Base-by-base conservation (phyloP, 2,888 invertebrate genomes). In the Neoitamus cyanurus region DNA sequence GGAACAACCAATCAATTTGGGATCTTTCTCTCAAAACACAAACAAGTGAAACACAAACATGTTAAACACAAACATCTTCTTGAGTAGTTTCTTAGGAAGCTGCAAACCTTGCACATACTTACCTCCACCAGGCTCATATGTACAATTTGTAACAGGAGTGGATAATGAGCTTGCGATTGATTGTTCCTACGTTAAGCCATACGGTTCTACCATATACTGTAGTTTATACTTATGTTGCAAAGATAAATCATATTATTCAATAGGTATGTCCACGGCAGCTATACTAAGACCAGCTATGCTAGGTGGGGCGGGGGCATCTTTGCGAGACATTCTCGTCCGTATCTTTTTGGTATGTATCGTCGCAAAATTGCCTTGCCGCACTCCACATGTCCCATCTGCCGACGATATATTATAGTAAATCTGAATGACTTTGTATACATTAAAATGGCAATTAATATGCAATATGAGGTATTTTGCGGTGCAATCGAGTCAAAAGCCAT, bases 381-480 rank as follows among this genome's bases (percentile, higher is more conserved):
- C 37, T 6, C 9, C 4, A 58, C 15, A n/a, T 20, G 7, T 2
- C 58, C 7, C 9, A 25, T 58, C 58, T 25, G 58, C 25, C 58
- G 25, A 25, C 15, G 25, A 58, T 58, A 58, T 58, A 20, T 77
- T 42, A 42, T 77, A 28, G 42, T 77, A 77, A 42, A 42, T 77
- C 42, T 77, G 77, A 77, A 70, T 42, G 77, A 77, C 77, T 77
- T 77, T 77, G 42, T 77, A 77, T 77, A 77, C 28, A 77, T 46
- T 42, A 80, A 80, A 80, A 80, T 80, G 80, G 80, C 80, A 58
- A 68, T 80, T 80, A 58, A 68, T 34, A 80, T 80, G 80, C 80
- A 80, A 80, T 80, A 80, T 85, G 85, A 85, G 85, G 85, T 85
- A 85, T 85, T 85, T 84, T 48, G 84, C 85, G 85, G 85, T 84